A percentile compares a stretch with the other conserved stretches of the same genome.
Conservation (phyloP, 2,113 vertebrate species). For the Heptranchias perlo region DNA sequence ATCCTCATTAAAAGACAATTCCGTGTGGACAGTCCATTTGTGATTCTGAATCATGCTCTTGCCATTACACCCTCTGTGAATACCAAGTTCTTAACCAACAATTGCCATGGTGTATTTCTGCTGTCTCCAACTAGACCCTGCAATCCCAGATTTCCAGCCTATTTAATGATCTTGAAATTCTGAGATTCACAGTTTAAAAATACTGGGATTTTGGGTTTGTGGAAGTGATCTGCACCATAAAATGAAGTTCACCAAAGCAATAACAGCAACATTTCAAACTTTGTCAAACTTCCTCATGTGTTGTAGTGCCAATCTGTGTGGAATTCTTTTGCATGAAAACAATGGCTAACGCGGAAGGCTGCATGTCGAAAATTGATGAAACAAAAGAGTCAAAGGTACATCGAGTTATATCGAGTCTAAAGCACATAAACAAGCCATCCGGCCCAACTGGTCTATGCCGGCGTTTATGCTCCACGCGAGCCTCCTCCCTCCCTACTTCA, state of each 20-base stretch:
- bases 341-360: neutral
- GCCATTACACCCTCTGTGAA: neutral
- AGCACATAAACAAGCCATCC: no score
- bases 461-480: no score
- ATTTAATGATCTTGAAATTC: neutral
- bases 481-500: no score
- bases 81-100: neutral
- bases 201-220: neutral
- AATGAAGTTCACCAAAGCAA: neutral
- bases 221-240: neutral
- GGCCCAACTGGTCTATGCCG: no score
- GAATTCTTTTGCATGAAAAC: neutral
- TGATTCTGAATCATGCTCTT: neutral
- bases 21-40: neutral
- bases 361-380: neutral
- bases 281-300: neutral
- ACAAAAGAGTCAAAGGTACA: neutral
- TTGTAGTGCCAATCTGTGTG: neutral
- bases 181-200: neutral
- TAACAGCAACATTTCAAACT: neutral
- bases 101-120: neutral
- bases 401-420: no score
- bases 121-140: neutral
- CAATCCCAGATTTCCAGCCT: neutral
- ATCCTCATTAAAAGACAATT: neutral